Percentiles rank a stretch among this genome's conserved stretches.
phyloP scores from a whole-genome alignment of 2,113 vertebrate species.

The Mesitornis unicolor region DNA sequence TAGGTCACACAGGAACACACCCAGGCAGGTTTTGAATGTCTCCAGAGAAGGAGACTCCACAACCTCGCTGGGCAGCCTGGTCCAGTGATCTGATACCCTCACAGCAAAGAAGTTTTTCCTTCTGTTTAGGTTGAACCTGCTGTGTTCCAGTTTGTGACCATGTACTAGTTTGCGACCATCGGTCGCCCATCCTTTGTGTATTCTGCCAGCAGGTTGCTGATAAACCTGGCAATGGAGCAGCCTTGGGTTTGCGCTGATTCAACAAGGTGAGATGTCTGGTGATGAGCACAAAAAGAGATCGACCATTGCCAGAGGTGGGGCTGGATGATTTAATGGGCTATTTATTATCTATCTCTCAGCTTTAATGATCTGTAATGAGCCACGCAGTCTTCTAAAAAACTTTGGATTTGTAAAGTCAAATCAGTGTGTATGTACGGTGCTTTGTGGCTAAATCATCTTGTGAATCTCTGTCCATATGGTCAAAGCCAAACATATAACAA shows the following conservation, averaged over 20 bases:
- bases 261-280: not conserved
- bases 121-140: too few relatives aligned
- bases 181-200: rapidly evolving
- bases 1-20: too few relatives aligned
- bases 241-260: not conserved
- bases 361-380: not conserved
- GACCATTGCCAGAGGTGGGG: not conserved
- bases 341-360: not conserved
- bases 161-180: too few relatives aligned
- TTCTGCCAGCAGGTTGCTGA: not conserved
- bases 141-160: too few relatives aligned
- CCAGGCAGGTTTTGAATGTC: too few relatives aligned
- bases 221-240: rapidly evolving
- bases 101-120: too few relatives aligned
- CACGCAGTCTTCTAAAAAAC: not conserved
- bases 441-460: not conserved
- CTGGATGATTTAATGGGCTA: not conserved
- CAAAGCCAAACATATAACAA: not conserved
- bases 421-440: not conserved
- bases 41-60: too few relatives aligned
- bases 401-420: not conserved
- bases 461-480: not conserved
- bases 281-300: not conserved
- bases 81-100: too few relatives aligned
- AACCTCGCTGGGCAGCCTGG: too few relatives aligned